Evolutionary conservation across 2,113 vertebrate genomes (phyloP).

Genomic region (Tor tambroides): DNA sequence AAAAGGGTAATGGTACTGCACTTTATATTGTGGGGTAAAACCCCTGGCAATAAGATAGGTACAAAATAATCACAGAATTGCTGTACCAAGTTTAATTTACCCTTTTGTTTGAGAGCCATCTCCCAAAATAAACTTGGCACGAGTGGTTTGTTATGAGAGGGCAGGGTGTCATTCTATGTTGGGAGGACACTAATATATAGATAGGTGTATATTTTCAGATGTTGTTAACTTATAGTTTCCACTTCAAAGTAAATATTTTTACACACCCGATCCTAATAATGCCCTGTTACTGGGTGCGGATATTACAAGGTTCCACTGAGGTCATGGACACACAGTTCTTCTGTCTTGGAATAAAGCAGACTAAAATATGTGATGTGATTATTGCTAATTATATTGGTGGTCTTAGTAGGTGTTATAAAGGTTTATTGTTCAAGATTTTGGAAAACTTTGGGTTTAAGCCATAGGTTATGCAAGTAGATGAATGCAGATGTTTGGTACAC

Average conservation of each 20-base stretch:
- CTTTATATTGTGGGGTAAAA: slow-evolving; percentile 20
- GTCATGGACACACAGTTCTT: slow-evolving; percentile 5
- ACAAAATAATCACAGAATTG: slow-evolving; percentile 5
- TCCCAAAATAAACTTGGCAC: slow-evolving; percentile 41
- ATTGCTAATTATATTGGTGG: slow-evolving; percentile 19
- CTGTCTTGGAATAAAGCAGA: not conserved
- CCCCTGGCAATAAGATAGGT: slow-evolving; percentile 1
- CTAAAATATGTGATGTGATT: not conserved
- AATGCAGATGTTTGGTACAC: not conserved
- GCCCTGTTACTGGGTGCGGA: not conserved
- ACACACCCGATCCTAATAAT: slow-evolving; percentile 27
- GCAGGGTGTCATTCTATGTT: slow-evolving; percentile 27
- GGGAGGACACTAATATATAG: slow-evolving; percentile 15
- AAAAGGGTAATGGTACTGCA: slow-evolving; percentile 28
- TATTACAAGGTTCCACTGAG: slow-evolving; percentile 12
- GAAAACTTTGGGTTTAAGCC: not conserved
- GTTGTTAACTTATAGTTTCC: slow-evolving; percentile 58
- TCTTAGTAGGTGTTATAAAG: not conserved
- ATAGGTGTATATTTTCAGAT: slow-evolving; percentile 26
- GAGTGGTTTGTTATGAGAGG: slow-evolving; percentile 31
- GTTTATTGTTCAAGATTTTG: not conserved
- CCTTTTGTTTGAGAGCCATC: slow-evolving; percentile 6
- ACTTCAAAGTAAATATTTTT: slow-evolving; percentile 29
- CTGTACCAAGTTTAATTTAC: slow-evolving; percentile 5
- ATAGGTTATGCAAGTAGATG: not conserved